A percentile compares a stretch with the other conserved stretches of the same genome.
Conservation (phyloP, 2,113 vertebrate genomes). For the Nerophis ophidion region DNA sequence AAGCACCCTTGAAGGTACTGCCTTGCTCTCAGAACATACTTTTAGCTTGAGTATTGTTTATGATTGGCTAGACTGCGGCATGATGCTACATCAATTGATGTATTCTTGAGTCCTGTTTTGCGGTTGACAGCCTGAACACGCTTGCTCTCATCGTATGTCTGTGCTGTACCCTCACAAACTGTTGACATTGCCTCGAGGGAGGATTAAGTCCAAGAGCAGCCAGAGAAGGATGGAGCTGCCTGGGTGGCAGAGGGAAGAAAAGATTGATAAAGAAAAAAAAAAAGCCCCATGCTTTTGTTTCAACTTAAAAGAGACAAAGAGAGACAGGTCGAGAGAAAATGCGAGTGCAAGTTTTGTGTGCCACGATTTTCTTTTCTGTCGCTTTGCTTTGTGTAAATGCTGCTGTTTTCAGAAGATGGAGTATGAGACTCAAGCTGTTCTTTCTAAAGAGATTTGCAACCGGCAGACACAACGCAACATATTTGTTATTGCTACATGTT, state of each 20-base stretch:
- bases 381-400: constrained; percentile 10
- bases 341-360: constrained; percentile 14
- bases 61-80: no score
- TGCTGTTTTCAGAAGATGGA: constrained; percentile 6
- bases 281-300: neutral
- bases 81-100: no score
- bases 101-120: no score
- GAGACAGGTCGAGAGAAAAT: neutral
- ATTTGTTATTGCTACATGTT: constrained; percentile 3
- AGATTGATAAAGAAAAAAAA: constrained; percentile 11
- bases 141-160: constrained; percentile 3
- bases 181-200: constrained; percentile 23
- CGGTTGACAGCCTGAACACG: neutral
- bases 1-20: no score
- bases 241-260: constrained; percentile 1
- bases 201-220: constrained; percentile 17
- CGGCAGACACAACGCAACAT: neutral
- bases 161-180: constrained; percentile 4
- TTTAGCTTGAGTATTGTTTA: no score
- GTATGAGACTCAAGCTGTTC: constrained; percentile 21
- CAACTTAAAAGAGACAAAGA: no score
- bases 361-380: constrained; percentile 18
- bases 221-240: constrained; percentile 13
- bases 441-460: constrained; percentile 4
- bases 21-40: no score